These are phyloP conservation scores for Muscicapa adusta DNA, from an alignment of 2,113 vertebrate genomes.

Conservation along the genomic window DNA sequence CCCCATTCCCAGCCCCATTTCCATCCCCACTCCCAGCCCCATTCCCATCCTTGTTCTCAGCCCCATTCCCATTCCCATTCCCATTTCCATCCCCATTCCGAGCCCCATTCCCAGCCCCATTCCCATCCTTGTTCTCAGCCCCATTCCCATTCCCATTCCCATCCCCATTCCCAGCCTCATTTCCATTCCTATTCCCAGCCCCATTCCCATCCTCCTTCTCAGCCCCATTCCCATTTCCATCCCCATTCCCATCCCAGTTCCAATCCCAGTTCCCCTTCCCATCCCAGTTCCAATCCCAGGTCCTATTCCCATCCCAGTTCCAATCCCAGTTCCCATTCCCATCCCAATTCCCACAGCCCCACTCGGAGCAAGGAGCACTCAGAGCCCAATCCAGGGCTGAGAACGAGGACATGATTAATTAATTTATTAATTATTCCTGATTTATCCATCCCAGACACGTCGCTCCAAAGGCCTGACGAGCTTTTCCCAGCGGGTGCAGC, in stretches of 20 bases:
- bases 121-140: no score
- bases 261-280: no score
- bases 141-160: background rate
- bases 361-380: accelerated
- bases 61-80: no score
- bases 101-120: background rate
- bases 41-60: background rate
- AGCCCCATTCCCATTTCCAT: no score
- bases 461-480: background rate
- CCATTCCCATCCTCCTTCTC: no score
- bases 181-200: no score
- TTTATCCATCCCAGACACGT: background rate
- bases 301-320: no score
- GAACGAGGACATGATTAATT: background rate
- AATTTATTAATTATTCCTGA: background rate
- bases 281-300: no score
- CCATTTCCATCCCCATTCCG: background rate
- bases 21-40: no score
- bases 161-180: no score
- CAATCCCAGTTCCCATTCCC: no score
- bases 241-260: no score
- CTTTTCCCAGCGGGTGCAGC: background rate
- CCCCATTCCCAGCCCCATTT: background rate
- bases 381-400: background rate
- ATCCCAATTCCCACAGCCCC: background rate